Conservation (phyloP, 2,797 vertebrate species). For the Acrossocheilus wenchowensis region DNA sequence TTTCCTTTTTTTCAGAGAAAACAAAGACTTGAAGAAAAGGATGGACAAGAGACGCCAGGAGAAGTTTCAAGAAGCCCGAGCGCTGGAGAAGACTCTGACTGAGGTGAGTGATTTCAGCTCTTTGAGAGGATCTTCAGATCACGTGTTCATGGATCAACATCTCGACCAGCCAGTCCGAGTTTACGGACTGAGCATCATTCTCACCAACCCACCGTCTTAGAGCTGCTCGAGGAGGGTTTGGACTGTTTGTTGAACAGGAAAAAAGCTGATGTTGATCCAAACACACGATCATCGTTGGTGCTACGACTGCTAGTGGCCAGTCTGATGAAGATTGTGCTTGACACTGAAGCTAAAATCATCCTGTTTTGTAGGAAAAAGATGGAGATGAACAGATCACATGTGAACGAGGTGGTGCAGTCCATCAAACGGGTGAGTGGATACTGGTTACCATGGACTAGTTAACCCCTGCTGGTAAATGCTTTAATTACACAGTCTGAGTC, state of each 20-base stretch:
- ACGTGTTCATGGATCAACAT: neutral
- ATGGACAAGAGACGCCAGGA: slow-evolving; percentile 99
- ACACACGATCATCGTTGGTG: neutral
- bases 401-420: slow-evolving; percentile 96
- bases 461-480: neutral
- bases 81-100: slow-evolving; percentile 93
- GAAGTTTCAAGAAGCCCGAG: slow-evolving; percentile 94
- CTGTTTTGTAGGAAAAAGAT: slow-evolving; percentile 87
- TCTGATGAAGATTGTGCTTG: neutral
- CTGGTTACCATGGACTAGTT: neutral
- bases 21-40: slow-evolving; percentile 97
- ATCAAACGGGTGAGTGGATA: slow-evolving; percentile 89
- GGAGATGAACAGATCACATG: slow-evolving; percentile 96
- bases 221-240: neutral
- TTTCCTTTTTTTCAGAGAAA: slow-evolving; percentile 82
- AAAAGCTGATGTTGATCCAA: neutral
- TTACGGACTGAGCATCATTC: neutral
- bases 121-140: neutral
- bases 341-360: neutral
- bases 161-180: neutral
- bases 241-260: neutral
- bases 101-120: slow-evolving; percentile 82
- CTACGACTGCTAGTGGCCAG: neutral
- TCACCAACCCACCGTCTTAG: neutral
- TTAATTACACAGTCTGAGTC: neutral